These are phyloP conservation scores for Autographa pulchrina DNA, from an alignment of 2,888 invertebrate genomes.

Conservation along the genomic window DNA sequence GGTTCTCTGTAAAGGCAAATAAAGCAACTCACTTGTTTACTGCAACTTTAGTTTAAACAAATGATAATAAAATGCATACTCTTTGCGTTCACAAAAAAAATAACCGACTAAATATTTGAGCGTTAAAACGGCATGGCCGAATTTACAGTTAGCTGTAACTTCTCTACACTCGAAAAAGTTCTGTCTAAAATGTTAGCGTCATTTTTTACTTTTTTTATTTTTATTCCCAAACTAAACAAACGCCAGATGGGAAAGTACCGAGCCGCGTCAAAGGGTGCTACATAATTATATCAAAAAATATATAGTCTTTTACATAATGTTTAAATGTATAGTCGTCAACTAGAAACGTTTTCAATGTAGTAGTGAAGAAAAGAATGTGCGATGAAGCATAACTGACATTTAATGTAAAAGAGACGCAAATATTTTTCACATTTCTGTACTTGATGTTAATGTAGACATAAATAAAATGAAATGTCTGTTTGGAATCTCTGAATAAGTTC, in stretches of 20 bases:
- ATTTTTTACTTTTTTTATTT: slow-evolving; percentile 38
- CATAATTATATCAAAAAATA: slow-evolving; percentile 1
- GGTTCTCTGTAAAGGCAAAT: not conserved
- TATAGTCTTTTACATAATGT: slow-evolving; percentile 13
- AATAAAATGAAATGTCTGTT: slow-evolving; percentile 41
- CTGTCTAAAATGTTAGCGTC: slow-evolving; percentile 28
- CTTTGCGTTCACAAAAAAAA: slow-evolving; percentile 29
- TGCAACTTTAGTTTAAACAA: slow-evolving; percentile 31
- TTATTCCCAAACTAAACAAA: slow-evolving; percentile 47
- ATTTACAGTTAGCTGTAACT: slow-evolving; percentile 48
- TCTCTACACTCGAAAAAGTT: slow-evolving; percentile 41
- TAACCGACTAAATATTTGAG: slow-evolving; percentile 34
- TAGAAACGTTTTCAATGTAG: slow-evolving; percentile 18
- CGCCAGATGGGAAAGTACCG: slow-evolving; percentile 15
- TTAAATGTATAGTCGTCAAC: slow-evolving; percentile 2
- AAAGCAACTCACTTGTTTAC: slow-evolving; percentile 10
- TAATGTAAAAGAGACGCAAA: slow-evolving; percentile 30
- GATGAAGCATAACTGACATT: slow-evolving; percentile 14
- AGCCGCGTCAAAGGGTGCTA: slow-evolving; percentile 26
- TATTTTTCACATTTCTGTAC: slow-evolving; percentile 34
- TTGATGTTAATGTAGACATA: slow-evolving; percentile 42
- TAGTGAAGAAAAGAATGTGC: slow-evolving; percentile 10
- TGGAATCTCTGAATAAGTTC: slow-evolving; percentile 30
- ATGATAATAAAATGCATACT: slow-evolving; percentile 40
- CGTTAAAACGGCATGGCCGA: slow-evolving; percentile 41